These are phyloP conservation scores for Agrochola macilenta DNA, from an alignment of 2,888 invertebrate genomes.

Conservation along the genomic window DNA sequence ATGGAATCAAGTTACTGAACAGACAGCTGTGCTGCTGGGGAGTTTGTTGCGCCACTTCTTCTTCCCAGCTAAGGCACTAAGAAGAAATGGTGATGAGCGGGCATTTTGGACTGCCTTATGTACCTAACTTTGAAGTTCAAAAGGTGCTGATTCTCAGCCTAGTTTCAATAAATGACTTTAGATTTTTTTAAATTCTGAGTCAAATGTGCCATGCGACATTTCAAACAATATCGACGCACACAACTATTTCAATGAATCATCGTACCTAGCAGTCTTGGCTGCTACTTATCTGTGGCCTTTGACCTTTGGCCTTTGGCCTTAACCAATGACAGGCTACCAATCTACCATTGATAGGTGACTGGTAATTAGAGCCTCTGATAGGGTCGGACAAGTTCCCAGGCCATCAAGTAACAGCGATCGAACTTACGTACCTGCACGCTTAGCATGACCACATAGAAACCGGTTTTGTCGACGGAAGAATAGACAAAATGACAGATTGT, in stretches of 20 bases:
- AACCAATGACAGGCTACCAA: conserved; percentile 10
- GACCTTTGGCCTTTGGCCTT: too few species aligned
- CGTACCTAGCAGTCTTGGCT: not conserved
- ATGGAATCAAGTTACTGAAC: not conserved
- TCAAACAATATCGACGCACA: conserved; percentile 5
- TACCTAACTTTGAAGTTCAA: not conserved
- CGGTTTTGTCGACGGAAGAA: too few species aligned
- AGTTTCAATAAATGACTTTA: not conserved
- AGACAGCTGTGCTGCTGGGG: not conserved
- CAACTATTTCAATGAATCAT: not conserved
- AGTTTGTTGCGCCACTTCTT: not conserved
- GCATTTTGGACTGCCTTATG: not conserved
- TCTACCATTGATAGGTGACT: not conserved
- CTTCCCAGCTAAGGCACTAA: not conserved
- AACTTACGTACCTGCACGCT: not conserved
- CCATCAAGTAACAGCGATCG: conserved; percentile 22
- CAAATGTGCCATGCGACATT: not conserved
- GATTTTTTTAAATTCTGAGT: not conserved
- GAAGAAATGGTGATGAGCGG: not conserved
- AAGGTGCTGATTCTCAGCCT: not conserved
- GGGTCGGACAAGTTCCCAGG: conserved; percentile 4
- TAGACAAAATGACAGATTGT: too few species aligned
- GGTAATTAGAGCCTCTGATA: conserved; percentile 19
- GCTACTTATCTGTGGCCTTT: conserved; percentile 12
- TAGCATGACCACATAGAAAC: too few species aligned